Evolutionary conservation across 2,113 vertebrate species (phyloP), one percentile per base, ranked within the genome.

Genomic region (Brevimyrus niger): DNA sequence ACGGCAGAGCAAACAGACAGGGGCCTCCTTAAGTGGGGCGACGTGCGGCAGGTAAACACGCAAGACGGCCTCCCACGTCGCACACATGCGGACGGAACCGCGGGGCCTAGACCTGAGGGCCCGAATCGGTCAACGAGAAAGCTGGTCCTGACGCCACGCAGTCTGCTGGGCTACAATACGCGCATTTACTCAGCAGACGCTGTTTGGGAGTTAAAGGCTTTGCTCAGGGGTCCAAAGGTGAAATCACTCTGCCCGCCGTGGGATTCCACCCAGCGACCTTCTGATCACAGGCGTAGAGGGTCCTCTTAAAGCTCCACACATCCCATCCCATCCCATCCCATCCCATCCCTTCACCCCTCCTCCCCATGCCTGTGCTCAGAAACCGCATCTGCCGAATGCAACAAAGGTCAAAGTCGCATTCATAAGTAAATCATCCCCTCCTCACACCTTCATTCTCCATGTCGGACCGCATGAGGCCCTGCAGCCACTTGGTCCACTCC

Each of bases 401-500:
- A 10, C 61, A 10, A 27, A 27, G 61, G 61, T 69, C 61, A 69
- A 69, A 31, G n/a, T 11, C 61, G 1, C 61, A 69, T 69, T 13
- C 3, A 65, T 65, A 10, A 23, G 47, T 11, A 51, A 50, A 17
- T 23, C 53, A 3, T 1, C 15, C 80, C 21, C 0, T 10, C 65
- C 92, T n/a, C n/a, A n/a, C 89, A 97, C 98, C 98, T 94, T 99
- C 98, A 0, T 98, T 97, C 1, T 97, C 97, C 89, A 97, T 94
- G 0, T 99, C 97, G 0, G 97, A 96, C 0, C 91, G 96, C 97
- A 99, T 97, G 86, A 99, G 96, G 0, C 98, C 96, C 87, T 96
- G 94, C 8, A 99, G 96, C 98, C 98, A 99, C 89, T 95, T 93
- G 0, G 98, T 97, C 98, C 98, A 99, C 7, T 98, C 96, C 51